Base-by-base conservation (phyloP, 2,113 vertebrate species). In the Mionectes macconnelli region DNA sequence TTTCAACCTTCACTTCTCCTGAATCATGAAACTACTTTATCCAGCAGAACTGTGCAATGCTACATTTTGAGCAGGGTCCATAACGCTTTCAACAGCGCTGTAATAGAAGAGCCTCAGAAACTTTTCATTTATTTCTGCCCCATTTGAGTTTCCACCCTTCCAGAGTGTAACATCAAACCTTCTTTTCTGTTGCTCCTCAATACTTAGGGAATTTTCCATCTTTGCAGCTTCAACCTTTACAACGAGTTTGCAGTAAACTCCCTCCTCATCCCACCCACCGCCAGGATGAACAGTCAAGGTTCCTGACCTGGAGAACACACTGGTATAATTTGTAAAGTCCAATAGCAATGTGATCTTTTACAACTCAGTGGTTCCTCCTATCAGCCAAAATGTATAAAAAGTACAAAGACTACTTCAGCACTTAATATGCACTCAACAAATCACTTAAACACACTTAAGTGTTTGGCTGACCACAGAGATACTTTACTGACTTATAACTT, bases 11-110 rank as follows among this genome's bases (percentile, higher is more conserved):
- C 37, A n/a, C 2, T 87, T 77, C 47, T 84, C 59, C 68, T 91
- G 69, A 87, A 53, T 87, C 25, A 81, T 84, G 59, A 93, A 91
- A 89, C 80, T 86, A 59, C n/a, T 14, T 89, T 76, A 45, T 42
- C 33, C 39, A 73, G 24, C 11, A 72, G 35, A 69, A 27, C 20
- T 73, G 33, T 63, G 33, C 14, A 77, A 44, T 53, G 16, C 16
- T 84, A 55, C 39, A 84, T 81, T 64, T 94, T 69, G 73, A 87
- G 39, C 6, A 45, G 27, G 8, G 21, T 64, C 10, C 5, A 1
- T 50, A 81, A 63, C 9, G 30, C 14, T 70, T 49, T 35, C 8
- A 77, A 17, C 8, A 76, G 8, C 33, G 4, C 10, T 76, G 20
- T 59, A 50, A 79, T 4, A 33, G 39, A 75, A 83, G 18, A 86